Evolutionary conservation across 2,113 vertebrate species (phyloP), one percentile per base, ranked within the genome.

Genomic region (Bufo gargarizans): DNA sequence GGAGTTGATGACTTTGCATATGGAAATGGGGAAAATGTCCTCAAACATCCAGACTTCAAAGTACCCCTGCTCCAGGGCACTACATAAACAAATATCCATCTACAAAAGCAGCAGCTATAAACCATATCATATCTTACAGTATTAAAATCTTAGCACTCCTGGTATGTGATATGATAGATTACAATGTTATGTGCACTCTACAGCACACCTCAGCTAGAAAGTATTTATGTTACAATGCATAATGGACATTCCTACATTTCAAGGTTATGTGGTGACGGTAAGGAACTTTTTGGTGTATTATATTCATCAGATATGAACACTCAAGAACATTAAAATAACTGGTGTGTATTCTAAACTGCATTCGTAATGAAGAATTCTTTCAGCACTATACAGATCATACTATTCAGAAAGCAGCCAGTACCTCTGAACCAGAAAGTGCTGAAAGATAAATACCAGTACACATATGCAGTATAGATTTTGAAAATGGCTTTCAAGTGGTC

Each of bases 311-410:
- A 88, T 88, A 81, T 58, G 55, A 82, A 82, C 53, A 59, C 78
- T 82, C 33, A 20, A 82, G 55, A 49, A 33, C 16, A 49, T 82
- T 88, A 72, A 45, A 86, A 50, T 82, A 58, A 61, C 78, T 59
- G 71, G 55, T 49, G 74, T 43, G 74, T 67, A 67, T 49, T 50
- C 22, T 72, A 76, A 49, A 50, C 50, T 61, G 50, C 17, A 59
- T 53, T n/a, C 8, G 49, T 81, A 81, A 87, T 80, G 86, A 81
- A 82, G 78, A 82, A 82, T 82, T 82, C 86, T 88, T 88, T 88
- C 86, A 88, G 65, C 86, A 82, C 53, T 50, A 6, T 45, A 59
- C 47, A 80, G 16, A 33, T 72, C 78, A 74, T 69, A 12, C 65
- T 43, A 43, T 47, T 61, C 77, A 59, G 20, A 55, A 22, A 20